Base-by-base conservation (phyloP, 1,140 invertebrate species). In the Ostrea edulis region DNA sequence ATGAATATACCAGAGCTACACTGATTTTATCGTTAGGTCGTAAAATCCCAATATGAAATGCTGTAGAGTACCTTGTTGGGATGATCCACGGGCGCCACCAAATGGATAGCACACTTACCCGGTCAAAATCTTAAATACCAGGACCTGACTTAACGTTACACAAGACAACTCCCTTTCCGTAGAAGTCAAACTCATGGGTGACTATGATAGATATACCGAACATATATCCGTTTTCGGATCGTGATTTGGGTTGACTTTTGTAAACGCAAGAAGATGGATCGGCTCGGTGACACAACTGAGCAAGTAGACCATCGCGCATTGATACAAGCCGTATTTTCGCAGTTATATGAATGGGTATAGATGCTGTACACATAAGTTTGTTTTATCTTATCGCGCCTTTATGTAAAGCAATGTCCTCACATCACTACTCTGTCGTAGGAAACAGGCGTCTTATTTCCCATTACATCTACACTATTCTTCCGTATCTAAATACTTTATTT, bases 221-320 rank as follows among this genome's bases (percentile, higher is more conserved):
- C 58, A n/a, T 17, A 62, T 62, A 44, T 44, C 35, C 35, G 55
- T 62, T 62, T n/a, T 62, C 17, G 17, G 55, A 77, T 77, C 68
- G 68, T 77, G 68, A 77, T 77, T 35, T 12, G 14, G 25, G 7
- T 35, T 77, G 68, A 77, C 68, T 77, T 77, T 77, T 17, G 58
- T 62, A 29, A 77, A 77, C 68, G 68, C 68, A 77, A 77, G 68
- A 77, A 29, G 68, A 77, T 77, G 68, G 68, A 77, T 77, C 5
- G 68, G 14, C 14, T 35, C 68, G 7, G 55, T 77, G 68, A 77
- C 14, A 35, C 68, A 77, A 77, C 29, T 44, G 68, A 25, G 68
- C 68, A 77, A 29, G 12, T 22, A 25, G 7, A 77, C 4, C 22
- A 35, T 3, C 12, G 25, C 68, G 68, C 25, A 29, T 2, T 8